Evolutionary conservation across 1,140 invertebrate genomes (phyloP), one percentile per base, ranked within the genome.

Genomic region (Theocolax elegans): DNA sequence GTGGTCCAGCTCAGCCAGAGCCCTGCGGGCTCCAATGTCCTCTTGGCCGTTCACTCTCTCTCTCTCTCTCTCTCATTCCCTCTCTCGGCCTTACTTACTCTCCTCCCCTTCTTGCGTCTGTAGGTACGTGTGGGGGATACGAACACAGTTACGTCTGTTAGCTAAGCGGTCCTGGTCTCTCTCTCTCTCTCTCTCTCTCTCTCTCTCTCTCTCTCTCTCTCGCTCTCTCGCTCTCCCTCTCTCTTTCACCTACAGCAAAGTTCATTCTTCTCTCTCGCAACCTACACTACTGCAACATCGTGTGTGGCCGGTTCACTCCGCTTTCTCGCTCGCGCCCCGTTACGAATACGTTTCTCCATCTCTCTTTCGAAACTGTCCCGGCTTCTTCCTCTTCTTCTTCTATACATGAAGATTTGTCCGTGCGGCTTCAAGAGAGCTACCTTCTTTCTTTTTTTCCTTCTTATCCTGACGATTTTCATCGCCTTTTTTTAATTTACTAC

Each of bases 1-100:
- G 74, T 76, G 73, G 74, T 75, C 75, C 74, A 63, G 68, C 38
- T 68, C 67, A 65, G 62, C 54, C 72, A 48, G 71, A 54, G 65
- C 38, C 72, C 75, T 76, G 71, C 72, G 72, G 74, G 73, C 73
- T 74, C 54, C 63, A 53, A 74, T 69, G 54, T 71, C 68, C 71
- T 71, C 67, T 59, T 56, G 48, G 67, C 49, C 49, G 15, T 49
- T 71, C 60, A 66, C 25, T 19, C 27, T 66, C 40, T 29, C 51
- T 27, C 27, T 60, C 44, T 42, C 46, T 23, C 65, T 67, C 23
- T 8, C 29, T 27, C 64, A 38, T 48, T 25, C 58, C 25, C 58
- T 29, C 21, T 60, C 64, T 40, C 35, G 27, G n/a, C n/a, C n/a
- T n/a, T n/a, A n/a, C n/a, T n/a, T n/a, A n/a, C n/a, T n/a, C n/a